Conservation (phyloP, 2,113 vertebrate genomes). For the Sardina pilchardus region DNA sequence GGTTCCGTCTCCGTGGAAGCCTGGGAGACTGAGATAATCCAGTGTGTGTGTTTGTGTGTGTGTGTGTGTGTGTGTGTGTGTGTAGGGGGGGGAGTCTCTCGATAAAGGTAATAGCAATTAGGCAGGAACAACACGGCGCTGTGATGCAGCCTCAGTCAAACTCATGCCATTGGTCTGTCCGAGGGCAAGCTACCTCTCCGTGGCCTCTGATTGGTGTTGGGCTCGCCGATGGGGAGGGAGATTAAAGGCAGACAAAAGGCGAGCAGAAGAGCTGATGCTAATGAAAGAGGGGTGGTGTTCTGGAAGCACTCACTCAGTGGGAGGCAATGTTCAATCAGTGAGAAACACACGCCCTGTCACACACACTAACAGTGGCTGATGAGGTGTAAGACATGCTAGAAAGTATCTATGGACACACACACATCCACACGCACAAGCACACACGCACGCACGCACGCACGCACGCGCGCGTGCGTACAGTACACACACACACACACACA, state of each 20-base stretch:
- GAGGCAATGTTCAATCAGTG: neutral
- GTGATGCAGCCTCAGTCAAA: neutral
- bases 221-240: neutral
- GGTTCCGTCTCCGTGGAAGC: conserved; percentile 8
- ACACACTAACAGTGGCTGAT: neutral
- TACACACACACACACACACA: neutral
- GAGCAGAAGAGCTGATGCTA: neutral
- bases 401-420: neutral
- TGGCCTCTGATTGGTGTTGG: neutral
- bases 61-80: neutral
- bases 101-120: conserved; percentile 2
- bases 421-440: neutral
- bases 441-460: neutral
- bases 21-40: conserved; percentile 3
- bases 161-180: neutral
- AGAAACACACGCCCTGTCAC: neutral
- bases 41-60: neutral
- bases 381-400: neutral
- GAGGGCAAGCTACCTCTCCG: neutral
- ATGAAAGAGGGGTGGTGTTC: neutral
- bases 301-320: neutral
- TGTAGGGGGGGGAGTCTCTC: neutral
- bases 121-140: neutral
- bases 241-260: neutral
- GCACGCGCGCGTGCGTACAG: neutral